Evolutionary conservation across 2,113 vertebrate species (phyloP).

Genomic region (Cavia porcellus): DNA sequence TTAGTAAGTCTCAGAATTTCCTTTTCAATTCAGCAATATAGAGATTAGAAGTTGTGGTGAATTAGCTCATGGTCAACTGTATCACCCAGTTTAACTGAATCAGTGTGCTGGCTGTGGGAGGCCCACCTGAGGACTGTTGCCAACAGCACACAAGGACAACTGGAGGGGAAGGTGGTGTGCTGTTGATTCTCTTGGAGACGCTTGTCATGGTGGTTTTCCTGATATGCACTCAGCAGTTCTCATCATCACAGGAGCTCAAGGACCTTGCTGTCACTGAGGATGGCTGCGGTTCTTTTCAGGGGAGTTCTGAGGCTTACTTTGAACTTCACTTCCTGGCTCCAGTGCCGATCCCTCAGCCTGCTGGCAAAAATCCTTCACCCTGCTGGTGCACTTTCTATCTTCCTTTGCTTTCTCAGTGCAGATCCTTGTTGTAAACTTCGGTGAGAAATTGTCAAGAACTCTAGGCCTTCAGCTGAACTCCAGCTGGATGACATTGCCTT

Average conservation of each 20-base stretch:
- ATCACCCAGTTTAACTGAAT: background rate
- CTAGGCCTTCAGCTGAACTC: background rate
- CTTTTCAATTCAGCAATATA: background rate
- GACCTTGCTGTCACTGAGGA: background rate
- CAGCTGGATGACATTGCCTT: background rate
- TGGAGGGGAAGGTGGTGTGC: background rate
- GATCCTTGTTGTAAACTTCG: background rate
- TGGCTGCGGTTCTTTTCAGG: background rate
- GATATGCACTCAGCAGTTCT: background rate
- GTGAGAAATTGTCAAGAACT: background rate
- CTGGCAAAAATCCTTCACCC: background rate
- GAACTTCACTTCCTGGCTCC: background rate
- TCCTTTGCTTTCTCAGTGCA: background rate
- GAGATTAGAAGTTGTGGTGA: background rate
- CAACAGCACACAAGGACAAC: background rate
- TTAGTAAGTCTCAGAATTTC: conserved; percentile 1
- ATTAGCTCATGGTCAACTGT: background rate
- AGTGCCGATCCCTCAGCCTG: background rate
- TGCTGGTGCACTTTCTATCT: background rate
- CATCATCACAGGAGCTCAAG: background rate
- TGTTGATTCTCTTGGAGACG: background rate
- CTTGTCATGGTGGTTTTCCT: background rate
- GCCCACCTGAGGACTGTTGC: background rate
- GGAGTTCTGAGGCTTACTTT: background rate
- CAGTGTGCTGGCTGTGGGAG: background rate